phyloP scores from a whole-genome alignment of 2,797 vertebrate species.

The Urosaurus nigricauda region DNA sequence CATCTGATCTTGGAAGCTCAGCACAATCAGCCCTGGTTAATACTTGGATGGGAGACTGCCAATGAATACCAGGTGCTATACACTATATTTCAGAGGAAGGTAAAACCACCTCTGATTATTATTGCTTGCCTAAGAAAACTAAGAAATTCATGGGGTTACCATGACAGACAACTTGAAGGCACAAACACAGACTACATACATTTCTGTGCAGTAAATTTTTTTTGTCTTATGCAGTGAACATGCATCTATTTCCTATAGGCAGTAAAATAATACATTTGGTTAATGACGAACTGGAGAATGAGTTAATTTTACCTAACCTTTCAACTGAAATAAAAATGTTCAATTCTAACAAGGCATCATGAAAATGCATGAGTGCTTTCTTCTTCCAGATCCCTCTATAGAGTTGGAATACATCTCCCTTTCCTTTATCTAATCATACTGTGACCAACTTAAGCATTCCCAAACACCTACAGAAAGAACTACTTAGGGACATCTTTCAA shows the following conservation, averaged over 20 bases:
- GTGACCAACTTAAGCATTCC: constrained; percentile 38
- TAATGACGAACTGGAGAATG: constrained; percentile 31
- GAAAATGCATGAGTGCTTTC: background rate
- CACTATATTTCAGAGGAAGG: too few relatives aligned
- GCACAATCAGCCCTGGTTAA: too few relatives aligned
- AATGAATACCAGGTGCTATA: too few relatives aligned
- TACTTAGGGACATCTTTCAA: constrained; percentile 15
- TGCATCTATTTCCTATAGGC: constrained; percentile 17
- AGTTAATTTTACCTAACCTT: constrained; percentile 29
- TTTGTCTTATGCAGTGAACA: background rate
- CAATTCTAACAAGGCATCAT: background rate
- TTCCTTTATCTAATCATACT: constrained; percentile 11
- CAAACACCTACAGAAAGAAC: constrained; percentile 40
- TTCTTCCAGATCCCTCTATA: too few relatives aligned
- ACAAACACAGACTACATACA: background rate
- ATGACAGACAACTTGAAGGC: too few relatives aligned
- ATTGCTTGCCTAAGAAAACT: too few relatives aligned
- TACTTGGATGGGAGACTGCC: too few relatives aligned
- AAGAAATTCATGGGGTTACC: too few relatives aligned
- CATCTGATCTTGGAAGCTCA: too few relatives aligned
- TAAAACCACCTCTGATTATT: too few relatives aligned
- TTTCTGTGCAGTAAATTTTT: background rate
- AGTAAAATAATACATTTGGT: background rate
- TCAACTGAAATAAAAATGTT: constrained; percentile 36
- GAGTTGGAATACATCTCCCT: constrained; percentile 20